Base-by-base conservation (phyloP, 23 tunicate species). In the Corella eumyota region DNA sequence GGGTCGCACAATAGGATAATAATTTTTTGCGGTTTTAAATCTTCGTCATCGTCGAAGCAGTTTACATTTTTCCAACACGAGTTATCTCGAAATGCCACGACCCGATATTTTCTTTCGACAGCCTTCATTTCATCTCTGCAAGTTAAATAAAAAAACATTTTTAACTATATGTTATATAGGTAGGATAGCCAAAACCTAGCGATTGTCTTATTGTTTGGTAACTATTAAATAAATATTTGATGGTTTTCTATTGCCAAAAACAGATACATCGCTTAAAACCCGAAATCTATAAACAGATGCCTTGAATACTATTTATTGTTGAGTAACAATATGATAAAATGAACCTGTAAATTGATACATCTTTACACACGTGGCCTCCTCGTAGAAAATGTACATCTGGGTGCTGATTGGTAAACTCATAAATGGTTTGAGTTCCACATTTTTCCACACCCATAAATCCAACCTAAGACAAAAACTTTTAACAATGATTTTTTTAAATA, bases 1-100 rank as follows among this genome's bases (percentile, higher is more conserved):
- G 58, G 58, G n/a, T 53, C 58, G 22, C 58, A 53, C 15, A 53
- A 20, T 22, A 53, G 7, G 58, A 22, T 53, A 7, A 53, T 20
- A 53, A 53, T 53, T 22, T 53, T 53, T 6, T 53, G 58, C 25
- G 58, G 58, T 11, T 20, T 15, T 6, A 53, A 7, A 19, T 20
- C 22, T 6, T 6, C 58, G 25, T 19, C 21, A 11, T 7, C 21
- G 7, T 53, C 58, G 22, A 53, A 53, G 21, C 21, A 17, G 6
- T 7, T 6, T 11, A 9, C 21, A 19, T 53, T 53, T 22, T 22
- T 19, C 58, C 22, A 22, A 53, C 58, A 53, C 6, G 7, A 6
- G 25, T 53, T 53, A n/a, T 53, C 58, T 53, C 25, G 58, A 7
- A 53, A 53, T 9, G 48, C 48, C 11, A 40, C 15, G 13, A 40